Evolutionary conservation across 2,888 invertebrate species (phyloP), one percentile per base, ranked within the genome.

Genomic region (Microctonus hyperodae): DNA sequence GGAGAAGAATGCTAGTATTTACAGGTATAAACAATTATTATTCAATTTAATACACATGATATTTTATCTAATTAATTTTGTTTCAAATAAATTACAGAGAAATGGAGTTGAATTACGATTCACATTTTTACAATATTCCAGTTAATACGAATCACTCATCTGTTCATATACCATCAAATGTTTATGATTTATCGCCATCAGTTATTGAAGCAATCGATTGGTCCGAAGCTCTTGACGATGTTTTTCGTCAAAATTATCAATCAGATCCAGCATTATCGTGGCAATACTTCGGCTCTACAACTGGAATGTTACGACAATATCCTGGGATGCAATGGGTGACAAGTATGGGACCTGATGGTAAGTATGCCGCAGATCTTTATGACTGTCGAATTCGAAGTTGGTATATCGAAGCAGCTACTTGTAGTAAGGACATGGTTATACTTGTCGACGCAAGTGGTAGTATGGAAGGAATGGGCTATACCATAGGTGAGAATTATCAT

Each of bases 351-450:
- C 40, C 60, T 0, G 70, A 75, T 53, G 71, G 74, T 0, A 59
- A 53, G 4, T 86, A 87, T 70, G 79, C 83, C 68, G 86, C 86
- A 6, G 96, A 97, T 81, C 88, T 92, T 1, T 98, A 95, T 84
- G 98, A 99, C 83, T 97, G 96, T 78, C 89, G 98, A 63, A 92
- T 94, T 53, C 88, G 93, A 67, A 94, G 95, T 50, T 98, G 97
- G 97, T 99, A 96, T 83, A 96, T 98, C 72, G 95, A 97, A 86
- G 98, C 98, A 0, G 96, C 98, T 0, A 97, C 98, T 0, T 97
- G 97, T 78, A 96, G 98, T 9, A 99, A 99, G 85, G 98, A 98
- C 80, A 92, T 99, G 75, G 90, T 99, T 31, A 96, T 99, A 68
- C 87, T 99, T 64, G 88, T 99, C 70, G 99, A 99, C 82, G 91